Evolutionary conservation across 2,888 invertebrate genomes (phyloP), one percentile per base, ranked within the genome.

Genomic region (Acronicta leporina): DNA sequence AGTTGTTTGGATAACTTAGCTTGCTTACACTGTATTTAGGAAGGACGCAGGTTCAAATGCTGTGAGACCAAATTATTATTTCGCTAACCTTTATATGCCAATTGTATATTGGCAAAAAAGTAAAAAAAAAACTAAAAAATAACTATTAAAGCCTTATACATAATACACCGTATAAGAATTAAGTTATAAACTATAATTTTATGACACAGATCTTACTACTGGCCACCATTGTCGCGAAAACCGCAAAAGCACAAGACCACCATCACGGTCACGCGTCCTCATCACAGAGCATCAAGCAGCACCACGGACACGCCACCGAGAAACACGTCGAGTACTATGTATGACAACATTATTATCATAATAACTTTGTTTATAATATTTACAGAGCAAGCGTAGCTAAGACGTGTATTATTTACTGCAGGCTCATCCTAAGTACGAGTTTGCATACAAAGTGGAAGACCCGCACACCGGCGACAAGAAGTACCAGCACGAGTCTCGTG

Each of bases 381-480:
- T 11, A 33, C 5, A n/a, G 3, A 42, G 11, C 2, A 3, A 11
- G n/a, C 33, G 0, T 13, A 47, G 8, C 41, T 52, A 57, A 42
- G 1, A 30, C n/a, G 15, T 44, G 5, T 16, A 2, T n/a, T n/a
- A 10, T 27, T 0, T 50, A 8, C 52, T 60, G 2, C 73, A 87
- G 86, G 76, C 92, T 14, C 89, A 93, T 74, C 95, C 95, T 25
- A 92, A 92, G 71, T 95, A 95, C 83, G 89, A 93, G 51, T 95
- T 92, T 83, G 88, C 90, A 43, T 95, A 95, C 78, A 93, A 95
- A 11, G 94, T 93, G 6, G 87, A 90, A 57, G 95, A 95, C 70
- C 88, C 87, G 5, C 95, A 95, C 77, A 94, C 95, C 46, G 95
- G 94, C 15, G 95, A 95, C 87, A 89, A 92, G 80, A 95, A 95